Conservation (phyloP, 2,113 vertebrate species). For the Porphyrio hochstetteri region DNA sequence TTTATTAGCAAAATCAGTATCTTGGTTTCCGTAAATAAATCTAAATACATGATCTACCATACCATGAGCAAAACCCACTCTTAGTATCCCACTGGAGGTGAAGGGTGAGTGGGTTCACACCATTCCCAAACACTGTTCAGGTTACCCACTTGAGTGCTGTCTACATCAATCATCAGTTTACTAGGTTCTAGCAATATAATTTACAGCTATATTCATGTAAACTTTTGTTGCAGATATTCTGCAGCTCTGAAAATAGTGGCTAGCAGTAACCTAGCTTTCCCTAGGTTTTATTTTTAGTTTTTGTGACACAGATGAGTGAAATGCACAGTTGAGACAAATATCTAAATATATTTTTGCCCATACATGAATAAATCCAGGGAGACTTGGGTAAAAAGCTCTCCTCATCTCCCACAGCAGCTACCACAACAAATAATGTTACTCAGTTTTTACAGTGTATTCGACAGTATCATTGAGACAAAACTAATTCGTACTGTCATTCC, state of each 20-base stretch:
- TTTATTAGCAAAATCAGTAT: background rate
- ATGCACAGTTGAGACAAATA: background rate
- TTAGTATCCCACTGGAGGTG: background rate
- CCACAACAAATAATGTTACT: background rate
- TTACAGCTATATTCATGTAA: background rate
- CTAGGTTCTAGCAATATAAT: background rate
- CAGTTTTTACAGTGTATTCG: background rate
- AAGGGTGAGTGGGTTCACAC: background rate
- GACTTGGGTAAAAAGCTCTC: background rate
- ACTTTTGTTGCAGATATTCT: background rate
- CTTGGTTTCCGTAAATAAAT: background rate
- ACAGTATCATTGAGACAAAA: background rate
- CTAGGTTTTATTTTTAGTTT: constrained; percentile 9
- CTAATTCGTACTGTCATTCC: background rate
- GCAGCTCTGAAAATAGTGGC: background rate
- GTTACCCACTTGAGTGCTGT: background rate
- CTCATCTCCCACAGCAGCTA: background rate
- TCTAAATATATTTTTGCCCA: constrained; percentile 13
- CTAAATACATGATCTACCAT: background rate
- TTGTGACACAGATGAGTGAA: constrained; percentile 17
- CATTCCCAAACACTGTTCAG: background rate
- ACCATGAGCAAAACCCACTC: background rate
- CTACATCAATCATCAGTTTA: background rate
- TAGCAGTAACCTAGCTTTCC: background rate
- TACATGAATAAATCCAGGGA: background rate